These are phyloP conservation scores for Xiphophorus maculatus DNA, from an alignment of 2,113 vertebrate species.

Conservation along the genomic window DNA sequence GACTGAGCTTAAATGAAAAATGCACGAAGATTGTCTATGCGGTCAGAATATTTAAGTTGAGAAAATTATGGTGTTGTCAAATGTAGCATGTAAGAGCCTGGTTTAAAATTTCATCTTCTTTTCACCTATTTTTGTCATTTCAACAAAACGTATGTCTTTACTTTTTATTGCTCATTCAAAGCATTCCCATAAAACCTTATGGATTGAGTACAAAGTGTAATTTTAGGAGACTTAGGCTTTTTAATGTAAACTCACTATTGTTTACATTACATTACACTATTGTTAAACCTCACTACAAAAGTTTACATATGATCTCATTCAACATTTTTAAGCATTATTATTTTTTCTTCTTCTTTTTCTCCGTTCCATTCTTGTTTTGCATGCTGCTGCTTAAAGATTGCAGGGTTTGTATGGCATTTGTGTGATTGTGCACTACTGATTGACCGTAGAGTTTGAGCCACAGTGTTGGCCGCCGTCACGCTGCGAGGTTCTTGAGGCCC, in stretches of 20 bases:
- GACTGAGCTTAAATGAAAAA: no score
- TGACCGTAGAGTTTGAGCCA: slow-evolving; percentile 28
- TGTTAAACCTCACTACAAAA: no score
- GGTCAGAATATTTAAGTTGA: no score
- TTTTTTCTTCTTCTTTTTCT: slow-evolving; percentile 6
- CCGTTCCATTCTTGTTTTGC: slow-evolving; percentile 30
- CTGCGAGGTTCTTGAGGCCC: not conserved
- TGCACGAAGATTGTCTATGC: no score
- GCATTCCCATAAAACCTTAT: not conserved
- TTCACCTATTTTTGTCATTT: not conserved
- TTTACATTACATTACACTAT: no score
- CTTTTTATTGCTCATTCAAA: not conserved
- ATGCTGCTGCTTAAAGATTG: slow-evolving; percentile 58
- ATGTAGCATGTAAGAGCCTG: no score
- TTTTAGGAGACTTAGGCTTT: not conserved
- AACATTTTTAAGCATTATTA: not conserved
- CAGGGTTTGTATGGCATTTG: slow-evolving; percentile 50
- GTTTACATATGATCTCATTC: no score
- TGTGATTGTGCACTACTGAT: slow-evolving; percentile 12
- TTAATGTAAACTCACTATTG: not conserved
- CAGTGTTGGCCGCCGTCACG: slow-evolving; percentile 41
- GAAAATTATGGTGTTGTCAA: no score
- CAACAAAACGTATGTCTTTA: not conserved
- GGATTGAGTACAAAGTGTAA: not conserved
- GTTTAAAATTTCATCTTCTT: not conserved